These are phyloP conservation scores for Acholoe squamosa DNA, from an alignment of 2,888 invertebrate genomes.

Conservation along the genomic window DNA sequence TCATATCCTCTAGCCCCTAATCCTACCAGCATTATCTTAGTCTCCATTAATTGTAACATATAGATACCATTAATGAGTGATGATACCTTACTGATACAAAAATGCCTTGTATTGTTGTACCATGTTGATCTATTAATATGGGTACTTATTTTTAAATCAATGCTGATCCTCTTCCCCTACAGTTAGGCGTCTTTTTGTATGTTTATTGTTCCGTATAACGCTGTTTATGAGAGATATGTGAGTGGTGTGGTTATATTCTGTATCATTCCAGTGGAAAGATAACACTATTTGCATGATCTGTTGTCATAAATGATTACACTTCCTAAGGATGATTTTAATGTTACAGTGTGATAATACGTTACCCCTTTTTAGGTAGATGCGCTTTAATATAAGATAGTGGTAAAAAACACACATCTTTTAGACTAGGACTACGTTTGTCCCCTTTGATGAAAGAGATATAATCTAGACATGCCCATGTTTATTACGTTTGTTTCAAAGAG, in stretches of 20 bases:
- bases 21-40: neutral
- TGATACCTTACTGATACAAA: neutral
- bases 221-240: neutral
- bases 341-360: neutral
- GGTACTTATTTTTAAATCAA: neutral
- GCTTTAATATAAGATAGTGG: too few species aligned
- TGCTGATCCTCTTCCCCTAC: neutral
- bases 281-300: neutral
- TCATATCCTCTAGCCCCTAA: conserved; percentile 31
- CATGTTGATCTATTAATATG: neutral
- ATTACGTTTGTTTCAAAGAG: too few species aligned
- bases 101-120: conserved; percentile 27
- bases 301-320: neutral
- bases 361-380: too few species aligned
- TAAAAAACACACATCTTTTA: too few species aligned
- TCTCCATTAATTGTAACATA: neutral
- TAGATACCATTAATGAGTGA: neutral
- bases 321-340: neutral
- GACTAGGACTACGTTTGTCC: too few species aligned
- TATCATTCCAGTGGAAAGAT: conserved; percentile 27
- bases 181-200: neutral
- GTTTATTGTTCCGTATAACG: neutral
- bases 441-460: too few species aligned
- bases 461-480: too few species aligned
- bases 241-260: neutral